Conservation (phyloP, 35 echinoderm and acorn worm species). For the Apostichopus japonicus region DNA sequence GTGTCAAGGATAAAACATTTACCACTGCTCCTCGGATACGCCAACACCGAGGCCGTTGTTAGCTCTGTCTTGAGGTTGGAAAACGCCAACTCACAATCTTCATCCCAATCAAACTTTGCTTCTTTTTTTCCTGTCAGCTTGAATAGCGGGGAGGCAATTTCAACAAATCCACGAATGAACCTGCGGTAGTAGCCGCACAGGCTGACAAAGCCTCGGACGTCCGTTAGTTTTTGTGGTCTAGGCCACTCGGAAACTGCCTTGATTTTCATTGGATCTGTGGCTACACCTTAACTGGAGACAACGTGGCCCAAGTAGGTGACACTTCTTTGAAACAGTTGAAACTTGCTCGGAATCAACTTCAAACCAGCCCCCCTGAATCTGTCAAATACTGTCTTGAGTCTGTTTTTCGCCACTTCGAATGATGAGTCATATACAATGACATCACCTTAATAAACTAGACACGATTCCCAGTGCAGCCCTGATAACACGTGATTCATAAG, state of each 20-base stretch:
- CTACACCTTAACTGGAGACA: constrained; percentile 28
- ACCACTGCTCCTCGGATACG: background rate
- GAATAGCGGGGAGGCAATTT: constrained; percentile 1
- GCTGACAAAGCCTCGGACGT: constrained; percentile 66
- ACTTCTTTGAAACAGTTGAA: constrained; percentile 6
- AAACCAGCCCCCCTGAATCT: constrained; percentile 32
- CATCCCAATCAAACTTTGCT: background rate
- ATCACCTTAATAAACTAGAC: constrained; percentile 38
- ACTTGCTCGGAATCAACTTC: constrained; percentile 48
- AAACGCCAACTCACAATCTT: background rate
- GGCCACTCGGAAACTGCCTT: constrained; percentile 53
- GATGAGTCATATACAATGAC: constrained; percentile 28
- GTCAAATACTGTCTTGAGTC: constrained; percentile 53
- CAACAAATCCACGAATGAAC: constrained; percentile 64
- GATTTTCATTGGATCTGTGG: constrained; percentile 51
- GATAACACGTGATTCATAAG: constrained; percentile 42
- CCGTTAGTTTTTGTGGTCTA: constrained; percentile 27
- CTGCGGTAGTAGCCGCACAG: constrained; percentile 63
- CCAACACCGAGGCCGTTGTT: background rate
- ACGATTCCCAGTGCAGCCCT: constrained; percentile 15
- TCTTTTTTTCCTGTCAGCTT: background rate
- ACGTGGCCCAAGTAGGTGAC: constrained; percentile 57
- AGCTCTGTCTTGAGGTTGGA: background rate
- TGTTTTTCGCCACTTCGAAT: background rate
- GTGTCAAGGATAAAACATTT: background rate